phyloP scores from a whole-genome alignment of 2,113 vertebrate genomes.

The Mormyrus lacerda region DNA sequence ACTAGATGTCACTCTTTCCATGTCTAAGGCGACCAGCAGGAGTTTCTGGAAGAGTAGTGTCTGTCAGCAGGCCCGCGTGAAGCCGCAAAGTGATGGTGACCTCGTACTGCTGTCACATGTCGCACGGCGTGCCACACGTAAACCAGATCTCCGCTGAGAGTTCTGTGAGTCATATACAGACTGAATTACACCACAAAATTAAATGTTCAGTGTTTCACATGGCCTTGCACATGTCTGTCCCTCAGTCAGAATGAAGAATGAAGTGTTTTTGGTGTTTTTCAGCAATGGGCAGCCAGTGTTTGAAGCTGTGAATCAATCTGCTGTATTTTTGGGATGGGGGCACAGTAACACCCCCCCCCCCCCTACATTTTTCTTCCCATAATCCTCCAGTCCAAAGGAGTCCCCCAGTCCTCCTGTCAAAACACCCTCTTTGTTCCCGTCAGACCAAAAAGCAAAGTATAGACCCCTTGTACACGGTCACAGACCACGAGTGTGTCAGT shows the following conservation, averaged over 20 bases:
- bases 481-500: neutral
- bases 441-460: neutral
- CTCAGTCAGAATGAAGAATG: neutral
- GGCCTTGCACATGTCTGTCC: neutral
- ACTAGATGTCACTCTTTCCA: constrained; percentile 67
- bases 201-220: neutral
- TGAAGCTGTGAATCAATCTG: neutral
- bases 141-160: neutral
- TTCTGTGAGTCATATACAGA: neutral
- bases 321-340: neutral
- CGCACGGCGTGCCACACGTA: neutral
- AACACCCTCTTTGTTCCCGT: neutral
- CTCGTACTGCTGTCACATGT: neutral
- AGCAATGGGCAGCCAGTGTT: neutral
- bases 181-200: neutral
- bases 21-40: constrained; percentile 37
- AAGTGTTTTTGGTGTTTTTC: neutral
- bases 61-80: neutral
- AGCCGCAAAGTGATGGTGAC: constrained; percentile 9
- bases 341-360: neutral
- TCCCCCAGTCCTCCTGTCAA: neutral
- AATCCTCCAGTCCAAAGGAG: neutral
- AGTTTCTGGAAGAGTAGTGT: neutral
- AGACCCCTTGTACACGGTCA: neutral
- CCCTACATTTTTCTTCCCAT: neutral